These are phyloP conservation scores for Branchinecta sandiegonensis DNA, from an alignment of 2,888 invertebrate genomes.

Conservation along the genomic window DNA sequence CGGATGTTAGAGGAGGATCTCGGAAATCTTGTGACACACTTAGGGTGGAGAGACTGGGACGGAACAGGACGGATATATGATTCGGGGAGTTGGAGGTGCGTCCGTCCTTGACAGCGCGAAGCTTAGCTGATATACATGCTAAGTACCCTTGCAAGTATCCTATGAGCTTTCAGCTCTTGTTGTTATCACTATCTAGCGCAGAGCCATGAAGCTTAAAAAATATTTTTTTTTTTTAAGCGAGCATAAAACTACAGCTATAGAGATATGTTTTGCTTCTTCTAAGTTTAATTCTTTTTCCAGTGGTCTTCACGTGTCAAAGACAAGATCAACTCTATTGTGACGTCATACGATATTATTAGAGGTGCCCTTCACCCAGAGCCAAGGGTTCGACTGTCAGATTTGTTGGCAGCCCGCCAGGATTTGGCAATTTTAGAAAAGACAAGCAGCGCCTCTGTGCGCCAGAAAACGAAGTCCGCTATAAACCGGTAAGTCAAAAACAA, in stretches of 20 bases:
- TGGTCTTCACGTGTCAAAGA: slow-evolving; percentile 67
- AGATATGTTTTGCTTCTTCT: too few relatives aligned
- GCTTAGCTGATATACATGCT: too few relatives aligned
- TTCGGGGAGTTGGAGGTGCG: too few relatives aligned
- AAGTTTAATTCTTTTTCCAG: slow-evolving; percentile 36
- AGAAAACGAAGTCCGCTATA: slow-evolving; percentile 64
- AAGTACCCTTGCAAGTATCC: too few relatives aligned
- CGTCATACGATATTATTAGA: slow-evolving; percentile 43
- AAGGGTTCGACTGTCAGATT: slow-evolving; percentile 52
- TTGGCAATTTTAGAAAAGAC: slow-evolving; percentile 81
- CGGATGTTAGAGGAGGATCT: too few relatives aligned
- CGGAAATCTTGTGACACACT: too few relatives aligned
- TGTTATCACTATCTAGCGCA: neutral
- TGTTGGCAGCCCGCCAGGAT: slow-evolving; percentile 70
- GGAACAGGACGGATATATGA: too few relatives aligned
- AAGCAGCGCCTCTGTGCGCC: slow-evolving; percentile 66
- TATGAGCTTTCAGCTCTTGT: too few relatives aligned
- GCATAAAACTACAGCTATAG: too few relatives aligned
- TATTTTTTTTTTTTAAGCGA: too few relatives aligned
- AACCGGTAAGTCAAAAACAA: slow-evolving; percentile 64
- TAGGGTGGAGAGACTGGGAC: too few relatives aligned
- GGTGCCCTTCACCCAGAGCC: slow-evolving; percentile 43
- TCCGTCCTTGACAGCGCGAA: too few relatives aligned
- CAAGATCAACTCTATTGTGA: slow-evolving; percentile 54
- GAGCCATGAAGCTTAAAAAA: neutral